These are phyloP conservation scores for Neopipo cinnamomea DNA, from an alignment of 2,113 vertebrate genomes.

Conservation along the genomic window DNA sequence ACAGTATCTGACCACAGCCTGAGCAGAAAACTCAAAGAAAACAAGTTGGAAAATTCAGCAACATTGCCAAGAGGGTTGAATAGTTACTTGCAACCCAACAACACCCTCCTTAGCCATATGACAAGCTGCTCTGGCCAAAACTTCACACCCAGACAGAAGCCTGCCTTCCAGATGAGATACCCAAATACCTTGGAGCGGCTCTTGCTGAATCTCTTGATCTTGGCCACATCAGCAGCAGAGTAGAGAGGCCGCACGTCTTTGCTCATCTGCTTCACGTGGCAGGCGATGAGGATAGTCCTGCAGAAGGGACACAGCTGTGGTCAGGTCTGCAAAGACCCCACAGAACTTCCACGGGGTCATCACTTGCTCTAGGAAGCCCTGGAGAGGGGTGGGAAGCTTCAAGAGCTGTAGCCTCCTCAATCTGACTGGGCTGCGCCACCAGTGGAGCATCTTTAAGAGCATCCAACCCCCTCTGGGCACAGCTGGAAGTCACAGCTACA, in stretches of 20 bases:
- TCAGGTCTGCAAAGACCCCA: background rate
- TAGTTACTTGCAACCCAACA: background rate
- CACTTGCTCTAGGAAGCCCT: background rate
- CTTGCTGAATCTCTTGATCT: slow-evolving; percentile 93
- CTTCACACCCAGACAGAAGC: background rate
- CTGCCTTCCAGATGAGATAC: background rate
- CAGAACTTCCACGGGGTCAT: background rate
- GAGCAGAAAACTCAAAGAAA: background rate
- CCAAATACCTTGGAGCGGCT: slow-evolving; percentile 79
- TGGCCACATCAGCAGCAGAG: slow-evolving; percentile 87
- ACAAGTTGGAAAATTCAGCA: background rate
- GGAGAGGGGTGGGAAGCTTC: background rate
- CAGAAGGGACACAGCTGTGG: background rate
- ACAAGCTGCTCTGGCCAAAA: background rate
- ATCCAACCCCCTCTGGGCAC: background rate
- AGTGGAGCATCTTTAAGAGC: background rate
- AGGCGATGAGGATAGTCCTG: slow-evolving; percentile 94
- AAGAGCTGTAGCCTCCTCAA: background rate
- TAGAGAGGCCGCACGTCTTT: slow-evolving; percentile 85
- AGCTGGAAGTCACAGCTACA: background rate
- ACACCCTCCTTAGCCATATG: background rate
- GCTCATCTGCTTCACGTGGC: slow-evolving; percentile 91
- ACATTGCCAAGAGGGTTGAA: accelerated
- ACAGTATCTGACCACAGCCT: background rate
- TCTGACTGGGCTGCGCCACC: background rate